Base-by-base conservation (phyloP, 2,113 vertebrate genomes). In the Gracilinanus agilis region DNA sequence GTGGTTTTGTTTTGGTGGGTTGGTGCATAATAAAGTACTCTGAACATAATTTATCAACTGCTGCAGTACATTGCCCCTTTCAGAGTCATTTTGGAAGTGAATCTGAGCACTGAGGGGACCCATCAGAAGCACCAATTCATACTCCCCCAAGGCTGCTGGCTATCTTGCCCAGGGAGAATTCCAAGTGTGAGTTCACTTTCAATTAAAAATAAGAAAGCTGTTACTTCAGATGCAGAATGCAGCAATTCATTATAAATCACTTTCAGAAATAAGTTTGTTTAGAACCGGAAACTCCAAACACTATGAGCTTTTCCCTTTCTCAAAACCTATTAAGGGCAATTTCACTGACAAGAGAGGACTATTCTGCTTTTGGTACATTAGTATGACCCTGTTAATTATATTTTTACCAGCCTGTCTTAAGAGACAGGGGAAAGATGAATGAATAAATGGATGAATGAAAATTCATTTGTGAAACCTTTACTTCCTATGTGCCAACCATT, bases 281-380 rank as follows among this genome's bases (percentile, higher is more conserved):
- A 92, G n/a, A 54, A 92, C n/a, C n/a, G 53, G n/a, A 94, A 83
- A 95, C 34, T 44, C 88, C 6, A 90, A 96, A 83, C 75, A 90
- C 94, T 92, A 56, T 67, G 55, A 92, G 58, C 55, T 96, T 94
- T 25, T 93, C 53, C 12, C 91, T 94, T 95, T 96, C 92, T 96
- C 44, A 94, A 95, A 92, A 55, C 13, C 89, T 91, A 24, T 54
- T 92, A 88, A 93, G 40, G 88, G 94, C 93, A 93, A 94, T 67
- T 88, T 94, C 27, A 94, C 61, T 10, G 91, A 95, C 49, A 90
- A 29, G 93, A 92, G 34, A 93, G 93, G 11, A 92, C 91, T 92
- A 44, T 75, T 92, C 88, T 96, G 23, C 8, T 1, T 96, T 83
- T 40, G 19, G n/a, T 93, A 92, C 34, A 61, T 90, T 90, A 58